Evolutionary conservation across 2,797 vertebrate genomes (phyloP).

Genomic region (Lutjanus argentimaculatus): DNA sequence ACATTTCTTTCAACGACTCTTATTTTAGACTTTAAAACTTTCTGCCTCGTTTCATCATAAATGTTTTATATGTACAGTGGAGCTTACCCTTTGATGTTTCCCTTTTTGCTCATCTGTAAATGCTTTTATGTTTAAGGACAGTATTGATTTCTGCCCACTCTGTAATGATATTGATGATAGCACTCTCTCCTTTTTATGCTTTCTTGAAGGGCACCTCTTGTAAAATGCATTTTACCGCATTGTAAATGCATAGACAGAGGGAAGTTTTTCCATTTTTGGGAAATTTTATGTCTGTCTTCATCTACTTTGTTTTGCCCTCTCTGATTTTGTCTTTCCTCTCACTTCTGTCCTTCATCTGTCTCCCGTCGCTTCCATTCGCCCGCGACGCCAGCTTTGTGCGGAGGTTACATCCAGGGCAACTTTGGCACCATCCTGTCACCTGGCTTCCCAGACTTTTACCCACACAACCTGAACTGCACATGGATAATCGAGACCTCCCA

Average conservation of each 20-base stretch:
- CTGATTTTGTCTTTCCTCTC: conserved; percentile 36
- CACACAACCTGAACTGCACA: conserved; percentile 99
- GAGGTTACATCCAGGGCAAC: conserved; percentile 96
- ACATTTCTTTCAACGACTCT: conserved; percentile 38
- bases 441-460: conserved; percentile 98
- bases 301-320: conserved; percentile 38
- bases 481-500: conserved; percentile 98
- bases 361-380: conserved; percentile 1
- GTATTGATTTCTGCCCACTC: conserved; percentile 79
- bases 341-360: conserved; percentile 34
- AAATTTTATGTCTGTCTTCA: conserved; percentile 33
- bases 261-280: conserved; percentile 28
- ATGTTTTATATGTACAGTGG: conserved; percentile 64
- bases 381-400: conserved; percentile 90
- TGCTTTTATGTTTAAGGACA: conserved; percentile 76
- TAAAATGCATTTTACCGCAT: conserved; percentile 69
- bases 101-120: conserved; percentile 70
- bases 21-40: conserved; percentile 59
- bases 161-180: conserved; percentile 75
- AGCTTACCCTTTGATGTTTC: conserved; percentile 59
- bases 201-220: conserved; percentile 73
- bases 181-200: conserved; percentile 63
- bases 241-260: conserved; percentile 53
- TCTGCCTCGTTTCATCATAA: conserved; percentile 65
- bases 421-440: conserved; percentile 96